Percentiles rank a stretch among this genome's conserved stretches.
These are phyloP conservation scores for Mesocentrotus franciscanus DNA, from an alignment of 53 echinoderm and acorn worm genomes.

Conservation along the genomic window DNA sequence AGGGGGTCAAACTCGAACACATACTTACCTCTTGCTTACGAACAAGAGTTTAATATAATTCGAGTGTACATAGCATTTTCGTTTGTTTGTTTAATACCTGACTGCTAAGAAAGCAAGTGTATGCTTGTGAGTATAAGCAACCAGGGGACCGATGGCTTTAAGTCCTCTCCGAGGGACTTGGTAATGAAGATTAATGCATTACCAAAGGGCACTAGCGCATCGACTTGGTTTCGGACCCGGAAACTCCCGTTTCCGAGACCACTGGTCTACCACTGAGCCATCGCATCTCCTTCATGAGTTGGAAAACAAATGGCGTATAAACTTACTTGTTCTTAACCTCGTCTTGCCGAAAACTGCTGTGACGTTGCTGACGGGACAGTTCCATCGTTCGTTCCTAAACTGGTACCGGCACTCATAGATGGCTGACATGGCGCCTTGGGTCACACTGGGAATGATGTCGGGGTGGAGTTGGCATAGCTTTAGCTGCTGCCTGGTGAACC, in stretches of 20 bases:
- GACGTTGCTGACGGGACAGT: conserved; percentile 91
- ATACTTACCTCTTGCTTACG: background rate
- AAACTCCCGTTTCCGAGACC: too few relatives aligned
- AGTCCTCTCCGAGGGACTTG: too few relatives aligned
- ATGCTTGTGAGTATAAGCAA: too few relatives aligned
- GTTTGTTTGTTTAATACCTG: too few relatives aligned
- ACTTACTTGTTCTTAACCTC: conserved; percentile 91
- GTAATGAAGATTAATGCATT: too few relatives aligned
- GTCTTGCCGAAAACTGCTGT: conserved; percentile 91
- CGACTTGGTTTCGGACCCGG: too few relatives aligned
- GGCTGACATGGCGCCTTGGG: conserved; percentile 83
- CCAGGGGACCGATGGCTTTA: too few relatives aligned
- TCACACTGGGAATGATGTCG: conserved; percentile 84
- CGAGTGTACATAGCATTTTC: too few relatives aligned
- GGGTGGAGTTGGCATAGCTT: conserved; percentile 91
- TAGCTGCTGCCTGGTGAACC: conserved; percentile 86
- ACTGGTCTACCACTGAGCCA: too few relatives aligned
- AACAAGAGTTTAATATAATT: background rate
- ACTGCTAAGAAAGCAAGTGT: too few relatives aligned
- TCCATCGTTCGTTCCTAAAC: conserved; percentile 91
- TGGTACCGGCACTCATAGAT: conserved; percentile 91
- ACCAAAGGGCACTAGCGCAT: too few relatives aligned
- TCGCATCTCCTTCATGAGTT: background rate
- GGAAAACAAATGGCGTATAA: background rate
- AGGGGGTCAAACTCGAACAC: background rate